A percentile compares a stretch with the other conserved stretches of the same genome.
These are phyloP conservation scores for Nasonia longicornis DNA, from an alignment of 1,140 invertebrate species.

Conservation along the genomic window DNA sequence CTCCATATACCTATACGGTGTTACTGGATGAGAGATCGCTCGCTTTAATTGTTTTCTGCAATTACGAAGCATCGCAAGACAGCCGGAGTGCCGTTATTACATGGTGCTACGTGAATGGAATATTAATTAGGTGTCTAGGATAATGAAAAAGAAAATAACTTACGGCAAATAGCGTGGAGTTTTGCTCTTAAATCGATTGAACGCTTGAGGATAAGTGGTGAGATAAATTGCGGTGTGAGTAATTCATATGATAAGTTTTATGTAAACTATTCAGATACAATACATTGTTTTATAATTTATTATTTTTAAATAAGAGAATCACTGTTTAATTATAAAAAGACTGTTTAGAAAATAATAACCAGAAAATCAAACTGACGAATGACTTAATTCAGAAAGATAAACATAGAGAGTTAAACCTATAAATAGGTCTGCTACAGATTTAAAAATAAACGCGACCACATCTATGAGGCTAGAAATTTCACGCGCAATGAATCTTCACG, in stretches of 20 bases:
- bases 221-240: no score
- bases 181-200: not conserved
- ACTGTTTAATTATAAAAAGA: no score
- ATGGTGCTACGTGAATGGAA: not conserved
- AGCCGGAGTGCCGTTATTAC: not conserved
- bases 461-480: not conserved
- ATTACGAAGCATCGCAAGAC: not conserved
- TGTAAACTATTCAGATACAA: no score
- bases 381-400: no score
- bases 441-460: no score
- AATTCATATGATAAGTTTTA: no score
- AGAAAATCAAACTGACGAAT: no score
- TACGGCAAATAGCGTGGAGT: not conserved
- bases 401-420: no score
- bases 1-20: not conserved
- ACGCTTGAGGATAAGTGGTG: not conserved
- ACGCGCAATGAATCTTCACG: not conserved
- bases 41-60: constrained; percentile 5
- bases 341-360: no score
- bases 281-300: no score
- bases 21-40: not conserved
- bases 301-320: no score
- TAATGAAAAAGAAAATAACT: not conserved
- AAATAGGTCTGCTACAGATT: no score
- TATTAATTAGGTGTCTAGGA: not conserved